Percentiles rank a stretch among this genome's conserved stretches.
Evolutionary conservation across 2,113 vertebrate species (phyloP).

Genomic region (Rhinolophus ferrumequinum): DNA sequence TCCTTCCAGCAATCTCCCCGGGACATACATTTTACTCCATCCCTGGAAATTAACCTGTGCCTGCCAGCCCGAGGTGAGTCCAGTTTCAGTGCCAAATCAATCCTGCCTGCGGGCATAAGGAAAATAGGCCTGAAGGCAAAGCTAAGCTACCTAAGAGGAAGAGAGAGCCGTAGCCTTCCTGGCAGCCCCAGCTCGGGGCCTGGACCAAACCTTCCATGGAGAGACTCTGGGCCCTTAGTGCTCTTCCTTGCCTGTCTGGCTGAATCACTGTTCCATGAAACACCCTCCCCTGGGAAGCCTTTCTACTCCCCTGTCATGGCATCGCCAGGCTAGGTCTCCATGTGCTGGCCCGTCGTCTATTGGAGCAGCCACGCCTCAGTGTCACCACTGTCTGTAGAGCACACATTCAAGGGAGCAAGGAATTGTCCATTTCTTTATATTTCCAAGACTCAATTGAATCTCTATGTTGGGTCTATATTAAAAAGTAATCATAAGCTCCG

Average conservation of each 20-base stretch:
- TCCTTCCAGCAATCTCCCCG: neutral
- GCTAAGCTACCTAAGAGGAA: neutral
- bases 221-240: rapidly evolving
- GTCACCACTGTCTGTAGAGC: neutral
- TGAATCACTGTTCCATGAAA: too few species aligned
- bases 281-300: neutral
- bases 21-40: neutral
- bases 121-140: neutral
- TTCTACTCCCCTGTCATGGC: rapidly evolving
- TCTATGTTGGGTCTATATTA: neutral
- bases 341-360: rapidly evolving
- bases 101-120: neutral
- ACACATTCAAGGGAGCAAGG: neutral
- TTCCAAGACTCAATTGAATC: neutral
- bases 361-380: rapidly evolving
- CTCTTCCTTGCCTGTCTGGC: too few species aligned
- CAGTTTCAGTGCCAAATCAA: neutral
- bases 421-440: neutral
- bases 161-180: rapidly evolving
- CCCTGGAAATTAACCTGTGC: neutral
- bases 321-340: too few species aligned
- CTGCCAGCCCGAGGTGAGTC: neutral
- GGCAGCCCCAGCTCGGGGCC: neutral
- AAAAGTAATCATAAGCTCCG: neutral
- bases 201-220: rapidly evolving